A percentile compares a stretch with the other conserved stretches of the same genome.
Conservation (phyloP, 1,140 invertebrate species). For the Drosophila eugracilis region DNA sequence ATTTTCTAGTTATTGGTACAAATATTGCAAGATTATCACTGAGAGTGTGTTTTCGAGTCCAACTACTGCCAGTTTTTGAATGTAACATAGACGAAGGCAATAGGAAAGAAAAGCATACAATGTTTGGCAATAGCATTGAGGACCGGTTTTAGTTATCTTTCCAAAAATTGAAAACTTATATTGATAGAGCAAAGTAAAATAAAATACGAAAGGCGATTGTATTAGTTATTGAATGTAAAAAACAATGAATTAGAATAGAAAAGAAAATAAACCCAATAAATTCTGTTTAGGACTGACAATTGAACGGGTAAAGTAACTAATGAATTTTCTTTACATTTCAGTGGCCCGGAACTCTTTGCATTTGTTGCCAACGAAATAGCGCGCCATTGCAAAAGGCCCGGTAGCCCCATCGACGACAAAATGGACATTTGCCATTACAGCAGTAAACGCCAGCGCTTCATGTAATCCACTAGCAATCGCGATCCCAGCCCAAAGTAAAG, state of each 20-base stretch:
- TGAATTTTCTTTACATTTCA: slow-evolving; percentile 31
- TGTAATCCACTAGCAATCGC: slow-evolving; percentile 77
- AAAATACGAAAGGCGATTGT: no score
- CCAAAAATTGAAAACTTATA: background rate
- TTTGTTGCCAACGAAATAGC: slow-evolving; percentile 92
- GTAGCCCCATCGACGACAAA: slow-evolving; percentile 86
- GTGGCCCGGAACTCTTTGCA: slow-evolving; percentile 88
- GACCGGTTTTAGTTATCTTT: background rate
- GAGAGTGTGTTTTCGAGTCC: background rate
- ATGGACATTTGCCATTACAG: slow-evolving; percentile 86
- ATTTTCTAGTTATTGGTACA: background rate
- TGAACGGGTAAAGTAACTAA: background rate
- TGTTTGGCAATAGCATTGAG: background rate
- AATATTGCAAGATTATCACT: background rate
- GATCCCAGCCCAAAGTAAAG: slow-evolving; percentile 10
- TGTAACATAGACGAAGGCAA: background rate
- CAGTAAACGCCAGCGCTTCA: slow-evolving; percentile 86
- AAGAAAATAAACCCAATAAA: no score
- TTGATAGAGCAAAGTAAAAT: background rate
- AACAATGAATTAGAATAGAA: background rate
- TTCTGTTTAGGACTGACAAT: no score
- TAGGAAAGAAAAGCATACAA: background rate
- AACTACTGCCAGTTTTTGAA: background rate
- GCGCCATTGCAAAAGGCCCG: slow-evolving; percentile 90
- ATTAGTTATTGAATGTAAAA: no score